Evolutionary conservation across 64 coral and sea anemone species (phyloP).

Genomic region (Hydrozoanthus tunicans): DNA sequence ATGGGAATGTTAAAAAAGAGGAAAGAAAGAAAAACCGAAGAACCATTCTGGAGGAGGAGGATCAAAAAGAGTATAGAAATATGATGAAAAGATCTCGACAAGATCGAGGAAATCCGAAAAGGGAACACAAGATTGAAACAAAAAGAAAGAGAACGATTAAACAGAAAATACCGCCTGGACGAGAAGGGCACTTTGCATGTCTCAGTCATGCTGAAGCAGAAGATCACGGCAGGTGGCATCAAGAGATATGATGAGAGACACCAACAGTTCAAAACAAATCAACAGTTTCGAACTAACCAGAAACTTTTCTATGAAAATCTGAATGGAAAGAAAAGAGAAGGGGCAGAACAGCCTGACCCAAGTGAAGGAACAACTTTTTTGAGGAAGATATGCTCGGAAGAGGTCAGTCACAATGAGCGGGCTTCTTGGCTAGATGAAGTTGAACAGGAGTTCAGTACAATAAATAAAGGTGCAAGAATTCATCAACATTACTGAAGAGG

Average conservation of each 20-base stretch:
- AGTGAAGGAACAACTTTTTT: too few species aligned
- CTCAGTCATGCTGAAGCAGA: too few species aligned
- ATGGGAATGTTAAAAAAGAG: slow-evolving; percentile 14
- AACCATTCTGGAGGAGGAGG: neutral
- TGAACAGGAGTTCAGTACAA: too few species aligned
- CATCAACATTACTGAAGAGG: too few species aligned
- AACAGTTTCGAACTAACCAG: slow-evolving; percentile 14
- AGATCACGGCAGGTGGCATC: neutral
- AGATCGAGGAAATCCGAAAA: neutral
- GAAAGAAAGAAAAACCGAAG: slow-evolving; percentile 3
- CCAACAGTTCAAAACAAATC: slow-evolving; percentile 40
- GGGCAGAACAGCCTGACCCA: too few species aligned
- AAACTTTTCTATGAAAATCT: neutral
- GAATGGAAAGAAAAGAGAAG: neutral
- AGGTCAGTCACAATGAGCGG: too few species aligned
- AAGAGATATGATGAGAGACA: slow-evolving; percentile 53
- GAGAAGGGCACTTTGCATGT: slow-evolving; percentile 43
- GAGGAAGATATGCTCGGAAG: too few species aligned
- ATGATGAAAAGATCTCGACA: neutral
- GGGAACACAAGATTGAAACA: neutral
- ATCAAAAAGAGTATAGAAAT: neutral
- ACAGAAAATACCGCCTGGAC: slow-evolving; percentile 1
- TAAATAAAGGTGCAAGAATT: too few species aligned
- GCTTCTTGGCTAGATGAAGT: too few species aligned
- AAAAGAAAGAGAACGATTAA: neutral